These are phyloP conservation scores for Heterotilapia buettikoferi DNA, from an alignment of 2,113 vertebrate genomes.

Conservation along the genomic window DNA sequence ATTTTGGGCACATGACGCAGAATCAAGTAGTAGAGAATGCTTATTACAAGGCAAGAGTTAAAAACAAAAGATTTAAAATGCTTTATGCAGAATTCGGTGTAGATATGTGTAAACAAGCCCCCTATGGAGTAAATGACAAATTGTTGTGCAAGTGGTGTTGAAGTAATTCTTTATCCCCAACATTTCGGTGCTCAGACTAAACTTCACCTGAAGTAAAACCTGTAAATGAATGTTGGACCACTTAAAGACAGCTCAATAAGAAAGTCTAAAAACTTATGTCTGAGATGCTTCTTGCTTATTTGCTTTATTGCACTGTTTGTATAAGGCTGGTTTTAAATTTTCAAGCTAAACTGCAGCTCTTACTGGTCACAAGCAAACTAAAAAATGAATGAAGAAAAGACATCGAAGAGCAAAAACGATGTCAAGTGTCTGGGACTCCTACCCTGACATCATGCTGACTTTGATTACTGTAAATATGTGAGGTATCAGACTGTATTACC, in stretches of 20 bases:
- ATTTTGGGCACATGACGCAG: not conserved
- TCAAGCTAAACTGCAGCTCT: not conserved
- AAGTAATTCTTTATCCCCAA: constrained; percentile 2
- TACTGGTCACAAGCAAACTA: not conserved
- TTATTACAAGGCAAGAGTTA: not conserved
- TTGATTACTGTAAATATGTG: constrained; percentile 52
- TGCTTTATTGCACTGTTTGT: constrained; percentile 13
- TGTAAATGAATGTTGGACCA: constrained; percentile 57
- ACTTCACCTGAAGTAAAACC: constrained; percentile 1
- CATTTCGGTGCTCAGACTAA: constrained; percentile 8
- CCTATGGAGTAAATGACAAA: not conserved
- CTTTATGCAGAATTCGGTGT: constrained; percentile 13
- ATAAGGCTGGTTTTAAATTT: not conserved
- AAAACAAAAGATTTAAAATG: not conserved
- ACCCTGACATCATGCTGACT: not conserved
- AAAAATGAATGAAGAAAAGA: not conserved
- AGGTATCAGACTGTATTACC: not conserved
- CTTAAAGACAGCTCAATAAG: constrained; percentile 21
- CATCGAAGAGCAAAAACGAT: not conserved
- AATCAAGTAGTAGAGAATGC: not conserved
- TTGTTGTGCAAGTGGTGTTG: constrained; percentile 1
- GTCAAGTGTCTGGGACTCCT: not conserved
- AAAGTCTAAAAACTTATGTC: constrained; percentile 11
- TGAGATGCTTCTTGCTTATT: not conserved
- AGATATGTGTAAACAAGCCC: constrained; percentile 8